Base-by-base conservation (phyloP, 2,888 invertebrate genomes). In the Lepidocyrtinus sp. region DNA sequence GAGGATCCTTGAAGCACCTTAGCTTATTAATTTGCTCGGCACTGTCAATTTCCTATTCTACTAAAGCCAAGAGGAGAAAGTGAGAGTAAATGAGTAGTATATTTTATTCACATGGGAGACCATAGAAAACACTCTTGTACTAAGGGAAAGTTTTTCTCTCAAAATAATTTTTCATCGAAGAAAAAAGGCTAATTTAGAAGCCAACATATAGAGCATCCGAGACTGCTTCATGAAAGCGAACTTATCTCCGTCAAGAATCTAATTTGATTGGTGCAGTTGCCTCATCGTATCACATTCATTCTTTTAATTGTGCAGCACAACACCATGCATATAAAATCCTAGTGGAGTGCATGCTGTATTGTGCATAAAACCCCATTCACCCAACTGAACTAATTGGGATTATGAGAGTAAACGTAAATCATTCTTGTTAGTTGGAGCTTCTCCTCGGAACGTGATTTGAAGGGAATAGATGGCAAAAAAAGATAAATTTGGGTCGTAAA, bases 361-460 rank as follows among this genome's bases (percentile, higher is more conserved):
- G 36, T 36, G 36, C 36, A 36, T 36, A 36, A 36, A n/a, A 36
- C 36, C 36, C 12, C 12, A 36, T 36, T 36, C 12, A 36, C 36
- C 12, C 12, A 36, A 12, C 36, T 36, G 2, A 27, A 36, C 64
- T 64, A 64, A 64, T 64, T 64, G 64, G 17, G 36, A 45, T 46
- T 36, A 36, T 36, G 36, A 36, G 5, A 12, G 36, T 36, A 36
- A 36, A 36, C 36, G 36, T 36, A 36, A 36, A 36, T 36, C 36
- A 36, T 36, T 36, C 36, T 7, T 36, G 5, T 36, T 36, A 36
- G 36, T 36, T 7, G 36, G 5, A 5, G 36, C 36, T 36, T 36
- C 12, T 36, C 36, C 12, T 12, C 12, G 5, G 36, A 7, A 36
- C 36, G 36, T 36, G 36, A 36, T 36, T 36, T 7, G 5, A 36